phyloP scores from a whole-genome alignment of 2,888 invertebrate genomes.

The Plutella xylostella region DNA sequence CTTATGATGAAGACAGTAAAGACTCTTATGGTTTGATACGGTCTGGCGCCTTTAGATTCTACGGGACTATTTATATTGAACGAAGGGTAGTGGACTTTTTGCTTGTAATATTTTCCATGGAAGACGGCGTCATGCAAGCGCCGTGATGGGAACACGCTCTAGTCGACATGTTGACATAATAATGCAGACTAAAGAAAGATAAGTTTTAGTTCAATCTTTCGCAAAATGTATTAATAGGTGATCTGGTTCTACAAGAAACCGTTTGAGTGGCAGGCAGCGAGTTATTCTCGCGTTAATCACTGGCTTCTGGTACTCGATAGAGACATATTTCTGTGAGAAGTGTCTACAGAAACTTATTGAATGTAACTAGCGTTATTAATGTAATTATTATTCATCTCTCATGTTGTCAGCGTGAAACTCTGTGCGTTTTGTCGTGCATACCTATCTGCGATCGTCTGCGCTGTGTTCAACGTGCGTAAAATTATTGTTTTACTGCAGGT shows the following conservation, averaged over 20 bases:
- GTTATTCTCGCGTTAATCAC: too few relatives aligned
- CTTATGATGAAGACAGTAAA: too few relatives aligned
- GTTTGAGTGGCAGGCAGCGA: conserved; percentile 8
- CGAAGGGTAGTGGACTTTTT: conserved; percentile 34
- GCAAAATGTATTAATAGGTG: conserved; percentile 12
- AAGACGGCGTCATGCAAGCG: conserved; percentile 28
- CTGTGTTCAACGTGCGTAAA: conserved; percentile 35
- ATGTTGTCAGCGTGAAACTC: conserved; percentile 34
- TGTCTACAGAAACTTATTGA: too few relatives aligned
- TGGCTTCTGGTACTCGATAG: too few relatives aligned
- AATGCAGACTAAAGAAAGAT: conserved; percentile 18
- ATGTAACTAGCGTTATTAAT: too few relatives aligned
- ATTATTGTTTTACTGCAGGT: conserved; percentile 26
- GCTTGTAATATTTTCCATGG: conserved; percentile 40
- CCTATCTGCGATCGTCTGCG: conserved; percentile 6
- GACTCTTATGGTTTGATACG: too few relatives aligned
- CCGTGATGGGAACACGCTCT: conserved; percentile 22
- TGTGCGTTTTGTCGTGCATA: conserved; percentile 8
- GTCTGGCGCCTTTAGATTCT: too few relatives aligned
- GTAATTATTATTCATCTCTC: conserved; percentile 33
- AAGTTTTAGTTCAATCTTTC: not conserved
- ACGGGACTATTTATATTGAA: too few relatives aligned
- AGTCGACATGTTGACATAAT: conserved; percentile 1
- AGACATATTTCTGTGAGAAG: too few relatives aligned
- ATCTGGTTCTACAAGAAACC: conserved; percentile 35